Conservation (phyloP, 2,113 vertebrate genomes). For the Jacana jacana region DNA sequence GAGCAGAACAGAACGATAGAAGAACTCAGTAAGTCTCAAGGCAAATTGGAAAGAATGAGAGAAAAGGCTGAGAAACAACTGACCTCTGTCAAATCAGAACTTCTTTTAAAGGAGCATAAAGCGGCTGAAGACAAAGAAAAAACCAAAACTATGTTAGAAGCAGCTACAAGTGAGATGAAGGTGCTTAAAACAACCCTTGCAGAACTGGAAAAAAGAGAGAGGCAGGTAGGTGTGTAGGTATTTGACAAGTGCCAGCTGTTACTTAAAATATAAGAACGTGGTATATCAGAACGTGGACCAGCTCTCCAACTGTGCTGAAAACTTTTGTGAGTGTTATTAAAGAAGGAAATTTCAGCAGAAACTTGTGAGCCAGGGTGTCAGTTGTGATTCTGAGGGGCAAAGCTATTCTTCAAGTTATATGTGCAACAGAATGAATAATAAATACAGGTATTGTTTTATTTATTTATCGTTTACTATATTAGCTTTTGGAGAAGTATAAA, state of each 20-base stretch:
- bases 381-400: not conserved
- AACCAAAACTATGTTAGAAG: constrained; percentile 58
- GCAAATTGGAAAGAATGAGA: constrained; percentile 81
- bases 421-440: not conserved
- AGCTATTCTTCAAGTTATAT: not conserved
- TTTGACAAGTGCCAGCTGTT: not conserved
- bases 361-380: not conserved
- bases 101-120: constrained; percentile 72
- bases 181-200: constrained; percentile 79
- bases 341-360: not conserved
- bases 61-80: constrained; percentile 79
- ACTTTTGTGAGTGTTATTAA: not conserved
- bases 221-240: constrained; percentile 73
- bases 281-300: not conserved
- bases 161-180: constrained; percentile 67
- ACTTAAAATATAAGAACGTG: not conserved
- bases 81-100: constrained; percentile 73
- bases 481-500: not conserved
- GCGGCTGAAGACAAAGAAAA: constrained; percentile 76
- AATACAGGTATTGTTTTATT: not conserved
- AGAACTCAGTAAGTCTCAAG: constrained; percentile 80
- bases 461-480: not conserved
- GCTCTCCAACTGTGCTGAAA: not conserved
- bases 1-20: constrained; percentile 85
- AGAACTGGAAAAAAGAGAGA: constrained; percentile 81